phyloP scores from a whole-genome alignment of 2,113 vertebrate genomes.

The Tangachromis dhanisi region DNA sequence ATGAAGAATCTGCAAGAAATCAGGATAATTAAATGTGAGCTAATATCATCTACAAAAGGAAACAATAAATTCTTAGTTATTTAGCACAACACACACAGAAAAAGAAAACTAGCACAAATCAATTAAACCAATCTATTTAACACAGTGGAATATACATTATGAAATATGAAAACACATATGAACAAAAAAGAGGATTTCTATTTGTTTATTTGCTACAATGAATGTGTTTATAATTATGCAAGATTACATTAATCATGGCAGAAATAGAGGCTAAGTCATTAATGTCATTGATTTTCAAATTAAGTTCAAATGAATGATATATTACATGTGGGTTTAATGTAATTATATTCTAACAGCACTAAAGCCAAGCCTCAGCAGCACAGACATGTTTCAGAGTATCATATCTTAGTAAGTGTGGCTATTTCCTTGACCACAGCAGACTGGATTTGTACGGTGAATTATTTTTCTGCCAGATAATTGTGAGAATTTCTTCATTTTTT shows the following conservation, averaged over 20 bases:
- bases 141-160: not conserved
- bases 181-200: not conserved
- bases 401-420: not conserved
- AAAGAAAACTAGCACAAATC: not conserved
- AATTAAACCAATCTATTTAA: not conserved
- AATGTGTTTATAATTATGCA: not conserved
- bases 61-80: not conserved
- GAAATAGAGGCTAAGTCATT: not conserved
- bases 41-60: not conserved
- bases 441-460: not conserved
- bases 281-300: not conserved
- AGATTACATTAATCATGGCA: not conserved
- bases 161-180: not conserved
- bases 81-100: not conserved
- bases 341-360: not conserved
- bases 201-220: not conserved
- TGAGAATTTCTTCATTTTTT: not conserved
- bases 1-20: not conserved
- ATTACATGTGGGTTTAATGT: not conserved
- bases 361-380: not conserved
- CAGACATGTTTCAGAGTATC: not conserved
- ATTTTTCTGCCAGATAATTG: not conserved
- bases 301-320: not conserved
- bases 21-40: not conserved
- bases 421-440: not conserved